Percentiles rank a stretch among this genome's conserved stretches.
phyloP scores from a whole-genome alignment of 2,797 vertebrate genomes.

The Diplodus sargus region DNA sequence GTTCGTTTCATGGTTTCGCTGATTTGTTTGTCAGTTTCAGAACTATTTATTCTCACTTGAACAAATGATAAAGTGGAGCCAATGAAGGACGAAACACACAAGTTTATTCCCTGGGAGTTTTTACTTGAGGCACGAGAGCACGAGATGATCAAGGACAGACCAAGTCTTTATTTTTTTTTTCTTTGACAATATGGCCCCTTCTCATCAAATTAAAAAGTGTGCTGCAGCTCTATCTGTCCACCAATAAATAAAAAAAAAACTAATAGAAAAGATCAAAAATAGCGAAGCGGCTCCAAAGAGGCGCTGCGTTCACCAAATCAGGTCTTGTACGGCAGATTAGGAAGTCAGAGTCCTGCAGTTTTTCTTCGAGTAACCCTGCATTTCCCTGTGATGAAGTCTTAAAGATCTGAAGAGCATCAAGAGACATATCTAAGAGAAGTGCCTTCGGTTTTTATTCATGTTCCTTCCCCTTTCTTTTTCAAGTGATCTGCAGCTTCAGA shows the following conservation, averaged over 20 bases:
- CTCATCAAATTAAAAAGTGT: slow-evolving; percentile 43
- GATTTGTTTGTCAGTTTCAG: background rate
- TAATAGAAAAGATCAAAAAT: slow-evolving; percentile 51
- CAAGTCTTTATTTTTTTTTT: slow-evolving; percentile 33
- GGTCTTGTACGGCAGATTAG: slow-evolving; percentile 73
- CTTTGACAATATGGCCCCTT: slow-evolving; percentile 39
- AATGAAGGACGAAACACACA: background rate
- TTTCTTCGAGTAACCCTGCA: slow-evolving; percentile 75
- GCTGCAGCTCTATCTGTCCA: slow-evolving; percentile 52
- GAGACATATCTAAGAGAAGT: slow-evolving; percentile 84
- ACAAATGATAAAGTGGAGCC: background rate
- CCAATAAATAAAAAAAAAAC: slow-evolving; percentile 53
- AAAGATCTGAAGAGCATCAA: slow-evolving; percentile 86
- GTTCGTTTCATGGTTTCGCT: background rate
- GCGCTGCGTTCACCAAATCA: slow-evolving; percentile 69
- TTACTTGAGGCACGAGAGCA: slow-evolving; percentile 1
- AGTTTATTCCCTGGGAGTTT: slow-evolving; percentile 30
- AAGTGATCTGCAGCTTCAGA: slow-evolving; percentile 81
- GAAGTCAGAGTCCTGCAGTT: slow-evolving; percentile 72
- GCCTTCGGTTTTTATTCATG: slow-evolving; percentile 85
- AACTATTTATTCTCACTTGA: slow-evolving; percentile 11
- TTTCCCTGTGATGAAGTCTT: slow-evolving; percentile 82
- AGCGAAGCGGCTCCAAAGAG: slow-evolving; percentile 39
- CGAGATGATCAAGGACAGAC: slow-evolving; percentile 49
- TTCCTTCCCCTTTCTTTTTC: slow-evolving; percentile 76